Conservation (phyloP, 2,888 invertebrate species). For the Imbricaverruca yamaguchii region DNA sequence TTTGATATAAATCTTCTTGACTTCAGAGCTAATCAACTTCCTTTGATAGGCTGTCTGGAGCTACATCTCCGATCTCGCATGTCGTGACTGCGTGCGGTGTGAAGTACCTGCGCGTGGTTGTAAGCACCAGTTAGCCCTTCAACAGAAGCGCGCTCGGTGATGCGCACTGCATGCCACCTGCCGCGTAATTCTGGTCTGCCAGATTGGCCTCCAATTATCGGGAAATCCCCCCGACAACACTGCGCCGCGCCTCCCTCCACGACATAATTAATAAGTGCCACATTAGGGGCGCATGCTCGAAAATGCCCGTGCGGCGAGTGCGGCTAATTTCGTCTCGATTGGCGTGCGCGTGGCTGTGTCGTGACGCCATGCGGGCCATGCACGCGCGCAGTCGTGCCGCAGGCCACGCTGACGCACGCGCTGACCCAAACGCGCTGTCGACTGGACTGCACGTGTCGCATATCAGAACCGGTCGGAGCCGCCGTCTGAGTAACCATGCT, state of each 20-base stretch:
- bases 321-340: neutral
- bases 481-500: no score
- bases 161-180: neutral
- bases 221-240: neutral
- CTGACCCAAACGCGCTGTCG: neutral
- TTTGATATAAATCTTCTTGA: no score
- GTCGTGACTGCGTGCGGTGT: no score
- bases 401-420: neutral
- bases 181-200: neutral
- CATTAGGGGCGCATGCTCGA: neutral
- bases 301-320: neutral
- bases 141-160: neutral
- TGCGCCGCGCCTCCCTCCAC: neutral
- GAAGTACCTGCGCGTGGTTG: no score
- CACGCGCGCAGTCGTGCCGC: neutral
- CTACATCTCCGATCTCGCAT: no score
- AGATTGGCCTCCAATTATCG: neutral
- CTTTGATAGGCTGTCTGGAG: no score
- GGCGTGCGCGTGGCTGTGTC: neutral
- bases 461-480: neutral
- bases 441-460: neutral
- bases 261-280: neutral
- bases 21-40: no score
- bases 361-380: neutral
- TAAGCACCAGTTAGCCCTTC: no score